Evolutionary conservation across 1,140 invertebrate genomes (phyloP).

Genomic region (Drosophila gunungcola): DNA sequence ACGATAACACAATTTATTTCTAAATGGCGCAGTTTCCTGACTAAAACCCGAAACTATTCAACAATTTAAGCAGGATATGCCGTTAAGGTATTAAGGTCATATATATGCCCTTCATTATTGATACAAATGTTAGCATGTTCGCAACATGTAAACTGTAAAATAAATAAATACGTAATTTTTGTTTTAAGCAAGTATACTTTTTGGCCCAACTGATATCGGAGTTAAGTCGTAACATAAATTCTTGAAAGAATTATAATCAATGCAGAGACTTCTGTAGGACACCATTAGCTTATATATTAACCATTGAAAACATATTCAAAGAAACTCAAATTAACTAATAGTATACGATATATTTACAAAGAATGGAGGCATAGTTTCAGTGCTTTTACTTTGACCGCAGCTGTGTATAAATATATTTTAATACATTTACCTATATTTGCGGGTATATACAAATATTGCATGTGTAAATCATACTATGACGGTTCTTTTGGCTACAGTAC

Average conservation of each 20-base stretch:
- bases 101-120: background rate
- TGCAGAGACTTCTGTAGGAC: conserved; percentile 3
- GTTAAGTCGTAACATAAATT: background rate
- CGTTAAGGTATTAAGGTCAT: background rate
- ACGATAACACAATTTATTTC: background rate
- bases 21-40: background rate
- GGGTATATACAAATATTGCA: conserved; percentile 38
- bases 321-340: conserved; percentile 6
- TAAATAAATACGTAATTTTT: conserved; percentile 10
- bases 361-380: conserved; percentile 1
- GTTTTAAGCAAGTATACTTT: background rate
- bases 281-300: conserved; percentile 6
- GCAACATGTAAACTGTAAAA: conserved; percentile 5
- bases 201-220: background rate
- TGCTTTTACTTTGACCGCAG: conserved; percentile 8
- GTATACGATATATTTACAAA: conserved; percentile 6
- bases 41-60: background rate
- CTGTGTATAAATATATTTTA: conserved; percentile 17
- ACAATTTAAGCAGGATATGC: background rate
- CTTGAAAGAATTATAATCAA: background rate
- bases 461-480: conserved; percentile 26
- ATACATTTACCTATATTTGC: conserved; percentile 34
- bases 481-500: conserved; percentile 32
- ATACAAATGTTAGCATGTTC: conserved; percentile 2
- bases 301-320: conserved; percentile 5